Conservation (phyloP, 2,113 vertebrate genomes). For the Microcebus murinus region DNA sequence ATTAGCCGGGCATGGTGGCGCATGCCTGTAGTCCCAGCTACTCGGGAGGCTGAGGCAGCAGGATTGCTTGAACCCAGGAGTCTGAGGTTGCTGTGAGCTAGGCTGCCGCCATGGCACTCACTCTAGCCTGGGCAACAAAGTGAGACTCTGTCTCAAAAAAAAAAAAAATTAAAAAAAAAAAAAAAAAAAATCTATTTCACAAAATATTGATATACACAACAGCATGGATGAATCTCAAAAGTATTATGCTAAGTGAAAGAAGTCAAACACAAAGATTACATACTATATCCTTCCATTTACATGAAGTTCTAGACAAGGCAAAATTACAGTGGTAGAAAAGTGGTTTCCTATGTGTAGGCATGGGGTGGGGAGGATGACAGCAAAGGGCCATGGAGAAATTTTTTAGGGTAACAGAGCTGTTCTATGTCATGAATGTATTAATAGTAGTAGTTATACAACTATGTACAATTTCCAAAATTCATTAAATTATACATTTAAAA, state of each 20-base stretch:
- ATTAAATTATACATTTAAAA: neutral
- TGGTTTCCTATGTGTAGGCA: neutral
- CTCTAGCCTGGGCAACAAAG: no score
- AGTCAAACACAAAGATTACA: neutral
- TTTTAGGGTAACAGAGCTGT: neutral
- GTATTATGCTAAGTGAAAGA: neutral
- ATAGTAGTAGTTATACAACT: neutral
- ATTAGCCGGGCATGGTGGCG: no score
- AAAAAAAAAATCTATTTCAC: constrained; percentile 20
- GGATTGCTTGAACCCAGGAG: no score
- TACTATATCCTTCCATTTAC: neutral
- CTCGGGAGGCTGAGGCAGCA: no score
- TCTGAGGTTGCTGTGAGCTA: no score
- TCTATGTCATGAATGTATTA: neutral
- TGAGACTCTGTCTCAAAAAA: no score
- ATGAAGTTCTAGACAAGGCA: neutral
- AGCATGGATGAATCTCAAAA: neutral
- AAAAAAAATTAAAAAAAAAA: no score
- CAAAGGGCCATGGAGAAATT: neutral
- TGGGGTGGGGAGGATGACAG: neutral
- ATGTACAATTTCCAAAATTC: neutral
- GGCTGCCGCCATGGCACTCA: no score
- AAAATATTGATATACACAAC: neutral
- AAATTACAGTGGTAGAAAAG: neutral
- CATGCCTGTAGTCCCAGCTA: no score